phyloP scores from a whole-genome alignment of 1,140 invertebrate genomes.

The Dolichoris vasculosae region DNA sequence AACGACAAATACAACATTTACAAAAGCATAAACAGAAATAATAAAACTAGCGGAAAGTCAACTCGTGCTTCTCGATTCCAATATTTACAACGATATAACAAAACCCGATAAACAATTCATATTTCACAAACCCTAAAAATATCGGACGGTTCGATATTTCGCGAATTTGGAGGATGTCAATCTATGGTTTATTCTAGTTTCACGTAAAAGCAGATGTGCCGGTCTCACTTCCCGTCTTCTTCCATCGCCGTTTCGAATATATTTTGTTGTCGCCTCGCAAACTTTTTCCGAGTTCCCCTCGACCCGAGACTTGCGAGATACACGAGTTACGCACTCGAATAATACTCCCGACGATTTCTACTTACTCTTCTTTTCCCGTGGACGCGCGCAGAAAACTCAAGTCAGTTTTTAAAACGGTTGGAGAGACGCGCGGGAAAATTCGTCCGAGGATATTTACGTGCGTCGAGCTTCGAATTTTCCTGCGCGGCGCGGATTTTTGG shows the following conservation, averaged over 20 bases:
- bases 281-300: background rate
- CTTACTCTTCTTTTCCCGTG: background rate
- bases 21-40: background rate
- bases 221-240: slow-evolving; percentile 64
- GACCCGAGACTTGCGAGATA: background rate
- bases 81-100: background rate
- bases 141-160: background rate
- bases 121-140: slow-evolving; percentile 33
- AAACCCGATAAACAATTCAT: background rate
- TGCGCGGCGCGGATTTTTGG: too few relatives aligned
- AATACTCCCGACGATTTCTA: background rate
- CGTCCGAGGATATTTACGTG: background rate
- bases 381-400: background rate
- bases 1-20: background rate
- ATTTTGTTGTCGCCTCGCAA: slow-evolving; percentile 34
- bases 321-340: background rate
- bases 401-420: background rate
- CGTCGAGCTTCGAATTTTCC: background rate
- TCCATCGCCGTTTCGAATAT: slow-evolving; percentile 38
- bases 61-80: background rate
- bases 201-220: slow-evolving; percentile 55
- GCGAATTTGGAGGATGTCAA: slow-evolving; percentile 55
- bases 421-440: background rate
- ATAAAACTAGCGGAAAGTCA: background rate
- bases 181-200: slow-evolving; percentile 53